Evolutionary conservation across 2,888 invertebrate genomes (phyloP).

Genomic region (Tetramorium bicarinatum): DNA sequence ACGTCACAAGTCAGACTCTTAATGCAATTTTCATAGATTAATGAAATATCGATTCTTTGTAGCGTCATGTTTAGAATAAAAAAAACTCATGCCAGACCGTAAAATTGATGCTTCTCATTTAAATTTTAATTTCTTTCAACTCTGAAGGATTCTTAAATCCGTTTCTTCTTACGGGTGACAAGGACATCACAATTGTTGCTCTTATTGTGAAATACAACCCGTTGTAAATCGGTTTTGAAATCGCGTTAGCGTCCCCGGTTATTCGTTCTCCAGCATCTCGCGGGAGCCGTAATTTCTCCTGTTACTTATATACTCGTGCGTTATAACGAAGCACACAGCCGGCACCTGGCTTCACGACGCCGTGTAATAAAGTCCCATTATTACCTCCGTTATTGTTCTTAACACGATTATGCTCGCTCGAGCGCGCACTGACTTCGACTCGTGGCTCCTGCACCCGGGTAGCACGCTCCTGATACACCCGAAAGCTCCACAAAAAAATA

Average conservation of each 20-base stretch:
- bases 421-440: conserved; percentile 21
- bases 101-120: neutral
- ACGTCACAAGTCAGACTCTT: neutral
- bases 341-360: conserved; percentile 35
- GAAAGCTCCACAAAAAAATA: conserved; percentile 24
- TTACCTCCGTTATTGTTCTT: conserved; percentile 56
- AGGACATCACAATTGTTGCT: neutral
- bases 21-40: neutral
- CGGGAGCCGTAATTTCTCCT: conserved; percentile 44
- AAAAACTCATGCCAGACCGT: neutral
- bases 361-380: conserved; percentile 57
- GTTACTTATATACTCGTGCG: conserved; percentile 52
- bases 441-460: neutral
- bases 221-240: conserved; percentile 29
- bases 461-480: conserved; percentile 2
- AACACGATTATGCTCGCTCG: conserved; percentile 57
- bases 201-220: neutral
- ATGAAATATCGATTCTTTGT: neutral
- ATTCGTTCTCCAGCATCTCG: conserved; percentile 38
- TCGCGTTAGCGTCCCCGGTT: neutral
- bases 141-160: neutral
- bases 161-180: neutral
- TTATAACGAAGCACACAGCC: conserved; percentile 35
- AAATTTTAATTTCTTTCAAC: neutral
- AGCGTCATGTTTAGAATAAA: neutral